Evolutionary conservation across 2,797 vertebrate species (phyloP).

Genomic region (Alca torda): DNA sequence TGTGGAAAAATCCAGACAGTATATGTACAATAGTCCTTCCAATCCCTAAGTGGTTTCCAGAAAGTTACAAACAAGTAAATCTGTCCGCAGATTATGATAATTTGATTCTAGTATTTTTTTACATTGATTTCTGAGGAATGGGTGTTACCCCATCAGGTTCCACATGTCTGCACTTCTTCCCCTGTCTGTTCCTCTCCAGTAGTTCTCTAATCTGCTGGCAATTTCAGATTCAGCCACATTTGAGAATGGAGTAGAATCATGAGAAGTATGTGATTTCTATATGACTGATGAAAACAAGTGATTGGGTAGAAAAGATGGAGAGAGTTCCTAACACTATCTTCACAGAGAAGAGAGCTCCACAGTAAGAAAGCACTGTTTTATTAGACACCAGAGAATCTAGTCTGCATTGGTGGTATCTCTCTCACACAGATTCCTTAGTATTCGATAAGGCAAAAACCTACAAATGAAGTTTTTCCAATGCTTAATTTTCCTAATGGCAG

Average conservation of each 20-base stretch:
- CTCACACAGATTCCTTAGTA: background rate
- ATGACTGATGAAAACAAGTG: background rate
- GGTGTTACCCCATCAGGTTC: background rate
- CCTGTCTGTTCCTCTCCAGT: background rate
- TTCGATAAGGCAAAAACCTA: background rate
- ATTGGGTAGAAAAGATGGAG: background rate
- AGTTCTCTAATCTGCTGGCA: background rate
- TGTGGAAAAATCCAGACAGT: background rate
- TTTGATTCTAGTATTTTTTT: background rate
- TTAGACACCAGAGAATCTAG: background rate
- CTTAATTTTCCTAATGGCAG: background rate
- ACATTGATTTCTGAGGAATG: background rate
- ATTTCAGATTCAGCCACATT: constrained; percentile 20
- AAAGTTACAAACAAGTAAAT: background rate
- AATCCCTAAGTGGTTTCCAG: background rate
- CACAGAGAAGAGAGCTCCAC: background rate
- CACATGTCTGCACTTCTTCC: background rate
- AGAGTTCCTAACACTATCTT: background rate
- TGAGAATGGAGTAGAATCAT: background rate
- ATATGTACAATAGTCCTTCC: background rate
- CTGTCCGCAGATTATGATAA: background rate
- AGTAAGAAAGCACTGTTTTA: background rate
- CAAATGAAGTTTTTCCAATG: background rate
- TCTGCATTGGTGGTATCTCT: background rate
- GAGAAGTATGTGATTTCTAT: background rate